Conservation (phyloP, 2,797 vertebrate genomes). For the Hylomyscus alleni region DNA sequence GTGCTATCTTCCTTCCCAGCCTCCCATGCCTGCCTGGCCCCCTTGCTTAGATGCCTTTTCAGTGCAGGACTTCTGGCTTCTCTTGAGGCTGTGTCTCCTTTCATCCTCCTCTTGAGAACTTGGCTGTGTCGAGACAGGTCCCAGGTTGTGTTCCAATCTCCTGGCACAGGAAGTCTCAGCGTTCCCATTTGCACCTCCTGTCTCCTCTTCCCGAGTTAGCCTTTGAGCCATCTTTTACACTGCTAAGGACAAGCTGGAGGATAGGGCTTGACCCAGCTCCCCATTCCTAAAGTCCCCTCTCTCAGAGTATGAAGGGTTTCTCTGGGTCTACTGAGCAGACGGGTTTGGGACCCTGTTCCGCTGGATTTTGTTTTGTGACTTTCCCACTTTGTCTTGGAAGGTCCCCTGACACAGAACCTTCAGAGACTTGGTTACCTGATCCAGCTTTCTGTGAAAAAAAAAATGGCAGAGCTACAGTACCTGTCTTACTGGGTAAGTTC, state of each 20-base stretch:
- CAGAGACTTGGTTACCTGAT: not conserved
- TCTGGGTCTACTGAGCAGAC: fast-evolving
- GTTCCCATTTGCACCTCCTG: too few species aligned
- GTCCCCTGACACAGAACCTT: fast-evolving
- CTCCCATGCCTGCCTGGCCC: fast-evolving
- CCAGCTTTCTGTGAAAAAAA: not conserved
- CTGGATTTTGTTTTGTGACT: slow-evolving; percentile 19
- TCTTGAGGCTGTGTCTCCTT: too few species aligned
- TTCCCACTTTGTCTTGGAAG: slow-evolving; percentile 18
- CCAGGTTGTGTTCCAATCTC: too few species aligned
- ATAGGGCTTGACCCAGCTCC: not conserved
- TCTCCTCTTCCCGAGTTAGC: fast-evolving
- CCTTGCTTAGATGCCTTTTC: not conserved
- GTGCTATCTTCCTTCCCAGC: not conserved
- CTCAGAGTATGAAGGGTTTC: fast-evolving
- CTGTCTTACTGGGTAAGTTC: slow-evolving; percentile 60
- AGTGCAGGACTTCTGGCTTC: not conserved
- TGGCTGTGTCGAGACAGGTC: fast-evolving
- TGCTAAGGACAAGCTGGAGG: fast-evolving
- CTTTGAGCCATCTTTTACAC: fast-evolving
- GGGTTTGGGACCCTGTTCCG: fast-evolving
- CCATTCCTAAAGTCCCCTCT: fast-evolving
- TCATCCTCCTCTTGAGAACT: not conserved
- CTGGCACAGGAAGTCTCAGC: fast-evolving
- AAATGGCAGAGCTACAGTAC: fast-evolving